Conservation (phyloP, 2,113 vertebrate genomes). For the Lophius piscatorius region DNA sequence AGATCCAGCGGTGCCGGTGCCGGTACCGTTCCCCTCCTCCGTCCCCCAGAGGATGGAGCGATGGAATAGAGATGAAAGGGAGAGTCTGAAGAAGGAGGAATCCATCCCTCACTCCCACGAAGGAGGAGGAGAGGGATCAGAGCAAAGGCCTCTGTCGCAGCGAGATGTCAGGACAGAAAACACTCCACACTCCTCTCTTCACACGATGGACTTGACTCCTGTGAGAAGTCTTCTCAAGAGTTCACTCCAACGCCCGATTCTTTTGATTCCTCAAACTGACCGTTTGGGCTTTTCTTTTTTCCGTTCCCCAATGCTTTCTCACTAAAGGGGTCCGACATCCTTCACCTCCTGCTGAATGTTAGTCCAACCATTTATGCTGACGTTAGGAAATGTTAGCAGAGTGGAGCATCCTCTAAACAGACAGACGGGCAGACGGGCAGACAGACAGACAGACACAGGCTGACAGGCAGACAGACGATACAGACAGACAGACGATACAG, state of each 20-base stretch:
- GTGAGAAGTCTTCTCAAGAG: constrained; percentile 60
- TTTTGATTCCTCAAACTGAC: constrained; percentile 58
- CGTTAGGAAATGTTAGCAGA: too few relatives aligned
- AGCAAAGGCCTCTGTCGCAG: constrained; percentile 70
- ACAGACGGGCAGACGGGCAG: too few relatives aligned
- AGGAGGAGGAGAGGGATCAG: constrained; percentile 71
- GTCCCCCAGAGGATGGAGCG: constrained; percentile 63
- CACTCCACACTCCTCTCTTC: constrained; percentile 53
- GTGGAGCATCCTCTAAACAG: too few relatives aligned
- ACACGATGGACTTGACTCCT: constrained; percentile 69
- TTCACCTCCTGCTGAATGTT: constrained; percentile 10
- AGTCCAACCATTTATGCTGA: background rate
- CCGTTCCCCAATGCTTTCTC: constrained; percentile 25
- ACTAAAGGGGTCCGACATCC: constrained; percentile 17
- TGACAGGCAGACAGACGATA: too few relatives aligned
- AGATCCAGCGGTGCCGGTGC: constrained; percentile 63
- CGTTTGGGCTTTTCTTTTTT: constrained; percentile 39
- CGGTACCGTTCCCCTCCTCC: constrained; percentile 36
- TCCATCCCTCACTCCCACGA: constrained; percentile 61
- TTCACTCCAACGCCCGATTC: constrained; percentile 64
- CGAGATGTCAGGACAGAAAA: constrained; percentile 72
- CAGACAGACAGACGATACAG: too few relatives aligned
- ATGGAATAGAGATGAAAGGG: constrained; percentile 73
- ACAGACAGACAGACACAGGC: too few relatives aligned
- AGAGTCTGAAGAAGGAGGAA: constrained; percentile 74